phyloP scores from a whole-genome alignment of 2,113 vertebrate species.

The Talpa occidentalis region DNA sequence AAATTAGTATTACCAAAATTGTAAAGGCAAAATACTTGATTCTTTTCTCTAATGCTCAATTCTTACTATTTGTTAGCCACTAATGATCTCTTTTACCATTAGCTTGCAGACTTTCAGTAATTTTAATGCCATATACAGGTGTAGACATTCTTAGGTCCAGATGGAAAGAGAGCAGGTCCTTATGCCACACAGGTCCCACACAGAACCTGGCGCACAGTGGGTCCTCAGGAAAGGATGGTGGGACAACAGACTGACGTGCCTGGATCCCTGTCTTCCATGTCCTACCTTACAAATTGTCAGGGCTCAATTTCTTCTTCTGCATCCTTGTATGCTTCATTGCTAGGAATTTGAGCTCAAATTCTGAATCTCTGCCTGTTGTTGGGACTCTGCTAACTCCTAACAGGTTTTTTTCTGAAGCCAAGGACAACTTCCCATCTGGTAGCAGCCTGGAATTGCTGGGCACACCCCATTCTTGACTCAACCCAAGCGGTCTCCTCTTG shows the following conservation, averaged over 20 bases:
- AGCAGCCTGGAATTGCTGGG: neutral
- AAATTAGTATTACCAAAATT: neutral
- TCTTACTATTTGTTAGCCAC: neutral
- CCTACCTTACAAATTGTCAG: neutral
- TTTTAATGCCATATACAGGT: neutral
- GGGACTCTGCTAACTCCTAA: neutral
- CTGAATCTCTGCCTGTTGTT: neutral
- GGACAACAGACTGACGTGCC: too few species aligned
- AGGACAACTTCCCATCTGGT: neutral
- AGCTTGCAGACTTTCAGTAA: neutral
- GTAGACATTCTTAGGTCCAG: neutral
- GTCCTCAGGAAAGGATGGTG: rapidly evolving
- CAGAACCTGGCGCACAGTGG: neutral
- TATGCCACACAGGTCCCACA: neutral
- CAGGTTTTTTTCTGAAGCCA: neutral
- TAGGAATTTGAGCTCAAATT: neutral
- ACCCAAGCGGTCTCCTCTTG: neutral
- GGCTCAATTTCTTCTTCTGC: neutral
- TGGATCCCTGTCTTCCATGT: too few species aligned
- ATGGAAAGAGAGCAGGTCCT: neutral
- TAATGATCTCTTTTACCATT: neutral
- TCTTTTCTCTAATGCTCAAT: neutral
- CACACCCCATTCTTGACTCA: constrained; percentile 40
- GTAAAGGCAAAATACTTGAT: neutral
- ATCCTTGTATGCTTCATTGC: neutral